Conservation (phyloP, 2,888 invertebrate genomes). For the Dasysyrphus albostriatus region DNA sequence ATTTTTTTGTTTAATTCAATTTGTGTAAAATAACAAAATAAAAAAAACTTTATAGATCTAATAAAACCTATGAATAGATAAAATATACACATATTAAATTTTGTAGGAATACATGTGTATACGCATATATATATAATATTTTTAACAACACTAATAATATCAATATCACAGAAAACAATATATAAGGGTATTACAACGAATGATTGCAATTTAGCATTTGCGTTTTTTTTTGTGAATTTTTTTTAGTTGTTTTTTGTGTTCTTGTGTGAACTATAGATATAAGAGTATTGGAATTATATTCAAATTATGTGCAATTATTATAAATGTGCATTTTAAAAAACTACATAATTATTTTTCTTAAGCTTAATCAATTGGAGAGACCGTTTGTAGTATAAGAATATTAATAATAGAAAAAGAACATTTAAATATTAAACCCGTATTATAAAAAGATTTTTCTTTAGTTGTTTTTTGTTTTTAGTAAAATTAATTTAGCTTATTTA, state of each 20-base stretch:
- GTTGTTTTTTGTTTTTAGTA: background rate
- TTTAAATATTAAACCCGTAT: slow-evolving; percentile 34
- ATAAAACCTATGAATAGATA: slow-evolving; percentile 33
- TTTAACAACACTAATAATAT: slow-evolving; percentile 71
- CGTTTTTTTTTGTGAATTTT: slow-evolving; percentile 14
- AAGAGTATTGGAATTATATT: slow-evolving; percentile 12
- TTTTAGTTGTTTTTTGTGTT: slow-evolving; percentile 21
- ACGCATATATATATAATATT: slow-evolving; percentile 39
- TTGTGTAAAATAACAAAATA: slow-evolving; percentile 10
- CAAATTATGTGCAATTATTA: slow-evolving; percentile 50
- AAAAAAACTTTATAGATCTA: slow-evolving; percentile 40
- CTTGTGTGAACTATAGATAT: slow-evolving; percentile 42
- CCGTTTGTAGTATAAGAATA: background rate
- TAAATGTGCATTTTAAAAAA: slow-evolving; percentile 57
- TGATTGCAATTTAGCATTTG: slow-evolving; percentile 68
- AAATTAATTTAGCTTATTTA: slow-evolving; percentile 16
- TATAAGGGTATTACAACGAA: slow-evolving; percentile 61
- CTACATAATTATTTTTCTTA: slow-evolving; percentile 15
- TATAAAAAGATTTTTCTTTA: slow-evolving; percentile 6
- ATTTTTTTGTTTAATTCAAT: background rate
- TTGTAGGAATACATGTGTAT: slow-evolving; percentile 56
- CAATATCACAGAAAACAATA: slow-evolving; percentile 76
- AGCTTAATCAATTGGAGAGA: slow-evolving; percentile 30
- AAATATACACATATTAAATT: slow-evolving; percentile 56
- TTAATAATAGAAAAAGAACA: background rate